Conservation (phyloP, 2,888 invertebrate genomes). For the Epistrophe grossulariae region DNA sequence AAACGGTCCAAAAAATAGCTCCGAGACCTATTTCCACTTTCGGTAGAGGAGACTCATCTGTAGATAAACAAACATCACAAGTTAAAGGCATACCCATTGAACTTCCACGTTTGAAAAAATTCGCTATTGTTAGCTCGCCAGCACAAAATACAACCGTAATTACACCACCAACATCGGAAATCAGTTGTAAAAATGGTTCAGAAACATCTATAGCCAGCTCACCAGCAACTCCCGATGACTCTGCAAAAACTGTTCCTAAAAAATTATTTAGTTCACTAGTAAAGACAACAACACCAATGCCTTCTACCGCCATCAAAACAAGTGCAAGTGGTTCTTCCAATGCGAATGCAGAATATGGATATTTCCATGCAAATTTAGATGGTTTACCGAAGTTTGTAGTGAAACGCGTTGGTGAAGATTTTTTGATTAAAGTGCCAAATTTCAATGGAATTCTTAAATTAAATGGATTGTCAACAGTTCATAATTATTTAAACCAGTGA, state of each 20-base stretch:
- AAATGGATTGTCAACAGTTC: slow-evolving; percentile 76
- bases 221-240: background rate
- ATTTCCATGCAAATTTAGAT: slow-evolving; percentile 76
- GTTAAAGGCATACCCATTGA: slow-evolving; percentile 62
- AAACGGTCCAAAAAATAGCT: background rate
- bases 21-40: background rate
- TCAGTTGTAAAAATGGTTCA: background rate
- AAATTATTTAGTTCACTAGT: background rate
- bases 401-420: slow-evolving; percentile 77
- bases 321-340: background rate
- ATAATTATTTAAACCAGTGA: slow-evolving; percentile 80
- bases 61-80: background rate
- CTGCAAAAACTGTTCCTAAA: background rate
- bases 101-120: slow-evolving; percentile 57
- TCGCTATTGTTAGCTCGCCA: slow-evolving; percentile 39
- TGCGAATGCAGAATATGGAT: slow-evolving; percentile 76
- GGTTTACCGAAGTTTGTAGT: slow-evolving; percentile 79
- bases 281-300: background rate
- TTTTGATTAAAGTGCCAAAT: slow-evolving; percentile 79
- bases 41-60: background rate
- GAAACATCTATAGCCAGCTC: background rate
- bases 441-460: slow-evolving; percentile 77
- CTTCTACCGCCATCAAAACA: background rate
- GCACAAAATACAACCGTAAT: slow-evolving; percentile 58
- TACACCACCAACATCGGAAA: slow-evolving; percentile 28